A percentile compares a stretch with the other conserved stretches of the same genome.
Conservation (phyloP, 2,797 vertebrate species). For the Sitta carolinensis region DNA sequence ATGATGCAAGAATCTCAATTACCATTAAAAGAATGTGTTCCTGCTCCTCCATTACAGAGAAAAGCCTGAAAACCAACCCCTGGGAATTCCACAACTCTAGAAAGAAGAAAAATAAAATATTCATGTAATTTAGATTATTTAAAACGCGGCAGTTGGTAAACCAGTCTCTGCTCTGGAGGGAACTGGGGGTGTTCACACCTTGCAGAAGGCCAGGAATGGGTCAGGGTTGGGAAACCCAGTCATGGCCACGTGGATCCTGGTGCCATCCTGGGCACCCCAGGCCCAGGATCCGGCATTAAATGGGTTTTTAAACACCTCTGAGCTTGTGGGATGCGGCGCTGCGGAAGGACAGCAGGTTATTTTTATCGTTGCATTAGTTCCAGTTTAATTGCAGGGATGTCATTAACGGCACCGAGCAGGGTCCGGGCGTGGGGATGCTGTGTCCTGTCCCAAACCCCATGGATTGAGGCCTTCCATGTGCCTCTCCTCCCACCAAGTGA, state of each 20-base stretch:
- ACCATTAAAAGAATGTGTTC: background rate
- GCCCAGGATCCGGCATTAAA: background rate
- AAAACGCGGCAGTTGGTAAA: background rate
- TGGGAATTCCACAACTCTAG: background rate
- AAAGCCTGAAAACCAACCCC: constrained; percentile 25
- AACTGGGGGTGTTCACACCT: background rate
- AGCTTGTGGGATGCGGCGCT: background rate
- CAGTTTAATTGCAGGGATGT: background rate
- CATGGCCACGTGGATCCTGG: rapidly evolving
- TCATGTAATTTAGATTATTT: background rate
- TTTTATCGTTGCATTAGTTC: background rate
- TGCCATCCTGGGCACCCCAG: background rate
- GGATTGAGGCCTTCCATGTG: background rate
- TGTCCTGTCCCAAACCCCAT: rapidly evolving
- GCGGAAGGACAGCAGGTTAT: background rate
- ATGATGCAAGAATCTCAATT: background rate
- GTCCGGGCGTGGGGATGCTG: background rate
- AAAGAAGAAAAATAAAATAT: constrained; percentile 12
- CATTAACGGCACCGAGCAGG: background rate
- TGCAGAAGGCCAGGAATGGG: background rate
- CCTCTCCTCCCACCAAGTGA: rapidly evolving
- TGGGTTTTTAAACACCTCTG: constrained; percentile 19
- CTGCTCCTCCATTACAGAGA: background rate
- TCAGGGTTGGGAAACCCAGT: background rate
- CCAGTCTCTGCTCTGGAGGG: background rate